Conservation (phyloP, 2,113 vertebrate species). For the Oenanthe oenanthe region DNA sequence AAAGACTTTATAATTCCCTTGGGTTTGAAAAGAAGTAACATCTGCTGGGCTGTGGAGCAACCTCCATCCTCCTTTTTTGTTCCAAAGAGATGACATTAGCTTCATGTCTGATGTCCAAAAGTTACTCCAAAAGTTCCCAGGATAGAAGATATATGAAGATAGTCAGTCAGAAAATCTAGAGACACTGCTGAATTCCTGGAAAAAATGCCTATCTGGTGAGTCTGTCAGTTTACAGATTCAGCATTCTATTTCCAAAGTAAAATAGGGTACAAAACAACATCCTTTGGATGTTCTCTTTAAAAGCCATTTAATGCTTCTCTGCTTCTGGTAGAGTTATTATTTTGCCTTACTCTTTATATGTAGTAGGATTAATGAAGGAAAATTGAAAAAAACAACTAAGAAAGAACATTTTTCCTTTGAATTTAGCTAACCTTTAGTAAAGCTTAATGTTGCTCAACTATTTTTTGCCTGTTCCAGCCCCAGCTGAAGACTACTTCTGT, state of each 20-base stretch:
- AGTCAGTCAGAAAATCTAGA: conserved; percentile 29
- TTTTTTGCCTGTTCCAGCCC: neutral
- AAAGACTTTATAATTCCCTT: neutral
- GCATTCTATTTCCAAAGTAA: conserved; percentile 4
- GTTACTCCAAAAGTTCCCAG: conserved; percentile 19
- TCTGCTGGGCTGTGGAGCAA: conserved; percentile 19
- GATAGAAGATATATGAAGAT: neutral
- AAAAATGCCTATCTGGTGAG: neutral
- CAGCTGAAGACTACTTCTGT: neutral
- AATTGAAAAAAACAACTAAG: neutral
- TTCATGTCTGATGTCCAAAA: conserved; percentile 25
- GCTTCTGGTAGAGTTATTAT: neutral
- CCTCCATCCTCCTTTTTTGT: neutral
- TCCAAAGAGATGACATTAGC: conserved; percentile 53
- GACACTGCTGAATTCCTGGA: conserved; percentile 6
- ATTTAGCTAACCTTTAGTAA: neutral
- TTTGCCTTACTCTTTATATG: neutral
- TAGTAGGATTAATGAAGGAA: neutral
- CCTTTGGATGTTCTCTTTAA: neutral
- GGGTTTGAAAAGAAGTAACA: conserved; percentile 27
- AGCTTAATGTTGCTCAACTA: neutral
- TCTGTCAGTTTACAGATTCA: neutral
- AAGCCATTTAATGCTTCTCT: neutral
- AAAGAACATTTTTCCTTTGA: neutral
- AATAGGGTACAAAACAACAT: neutral